phyloP scores from a whole-genome alignment of 2,113 vertebrate species.

The Parus major region DNA sequence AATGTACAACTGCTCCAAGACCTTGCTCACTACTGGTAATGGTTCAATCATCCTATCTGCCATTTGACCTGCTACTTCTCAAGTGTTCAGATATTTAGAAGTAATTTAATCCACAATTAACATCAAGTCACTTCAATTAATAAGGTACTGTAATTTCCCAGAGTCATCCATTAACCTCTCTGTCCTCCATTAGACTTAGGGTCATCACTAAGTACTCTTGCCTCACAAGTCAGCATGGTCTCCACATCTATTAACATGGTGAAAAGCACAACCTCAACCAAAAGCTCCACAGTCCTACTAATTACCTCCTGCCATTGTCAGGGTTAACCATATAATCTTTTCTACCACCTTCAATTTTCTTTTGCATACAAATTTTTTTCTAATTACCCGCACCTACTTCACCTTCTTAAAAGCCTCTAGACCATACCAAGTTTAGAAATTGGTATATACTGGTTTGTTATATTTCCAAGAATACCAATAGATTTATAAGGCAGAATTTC shows the following conservation, averaged over 20 bases:
- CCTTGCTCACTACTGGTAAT: not conserved
- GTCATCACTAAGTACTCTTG: not conserved
- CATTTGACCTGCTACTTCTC: not conserved
- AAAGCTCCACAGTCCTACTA: not conserved
- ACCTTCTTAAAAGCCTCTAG: not conserved
- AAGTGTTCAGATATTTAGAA: not conserved
- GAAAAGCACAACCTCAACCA: not conserved
- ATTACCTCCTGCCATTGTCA: not conserved
- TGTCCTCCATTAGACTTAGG: not conserved
- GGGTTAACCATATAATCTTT: not conserved
- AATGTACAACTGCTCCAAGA: not conserved
- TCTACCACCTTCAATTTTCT: not conserved
- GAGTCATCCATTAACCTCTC: not conserved
- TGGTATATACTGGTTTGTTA: accelerated
- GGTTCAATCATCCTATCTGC: not conserved
- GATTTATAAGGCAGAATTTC: not conserved
- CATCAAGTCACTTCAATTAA: not conserved
- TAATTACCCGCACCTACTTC: not conserved
- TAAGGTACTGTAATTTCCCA: not conserved
- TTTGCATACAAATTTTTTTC: not conserved
- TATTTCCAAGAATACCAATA: not conserved
- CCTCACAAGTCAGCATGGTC: not conserved
- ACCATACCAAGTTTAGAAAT: not conserved
- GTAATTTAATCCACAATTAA: not conserved
- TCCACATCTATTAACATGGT: not conserved